Evolutionary conservation across 2,888 invertebrate species (phyloP).

Genomic region (Iphiclides podalirius): DNA sequence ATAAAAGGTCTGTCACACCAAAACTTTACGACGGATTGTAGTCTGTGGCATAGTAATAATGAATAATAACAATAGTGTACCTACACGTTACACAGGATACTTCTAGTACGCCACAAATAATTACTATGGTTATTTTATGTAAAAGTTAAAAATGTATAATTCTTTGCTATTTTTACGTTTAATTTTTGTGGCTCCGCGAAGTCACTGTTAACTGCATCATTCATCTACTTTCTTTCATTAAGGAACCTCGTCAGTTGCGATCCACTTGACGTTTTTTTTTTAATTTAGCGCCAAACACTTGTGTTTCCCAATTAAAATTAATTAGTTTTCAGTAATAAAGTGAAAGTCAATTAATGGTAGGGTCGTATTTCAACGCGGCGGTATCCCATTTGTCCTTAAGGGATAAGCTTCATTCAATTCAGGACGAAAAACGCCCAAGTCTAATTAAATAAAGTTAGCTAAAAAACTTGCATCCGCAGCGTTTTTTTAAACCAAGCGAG

Average conservation of each 20-base stretch:
- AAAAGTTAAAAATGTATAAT: no score
- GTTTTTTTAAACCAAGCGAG: constrained; percentile 17
- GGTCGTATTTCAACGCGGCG: constrained; percentile 5
- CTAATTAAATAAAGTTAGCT: constrained; percentile 19
- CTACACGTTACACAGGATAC: no score
- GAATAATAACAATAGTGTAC: no score
- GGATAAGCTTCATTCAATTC: constrained; percentile 12
- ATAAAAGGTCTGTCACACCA: background rate
- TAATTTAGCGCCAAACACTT: background rate
- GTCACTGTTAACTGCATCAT: background rate
- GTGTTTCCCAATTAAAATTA: no score
- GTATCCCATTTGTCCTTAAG: constrained; percentile 1
- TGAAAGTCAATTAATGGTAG: constrained; percentile 11
- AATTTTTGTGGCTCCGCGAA: background rate
- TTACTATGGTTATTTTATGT: no score
- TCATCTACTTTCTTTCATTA: background rate
- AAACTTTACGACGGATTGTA: background rate
- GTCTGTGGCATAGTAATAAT: no score
- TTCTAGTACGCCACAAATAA: no score
- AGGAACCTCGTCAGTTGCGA: background rate
- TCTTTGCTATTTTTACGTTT: no score
- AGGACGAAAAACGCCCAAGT: constrained; percentile 5
- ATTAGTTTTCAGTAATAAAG: background rate
- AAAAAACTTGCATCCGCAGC: background rate
- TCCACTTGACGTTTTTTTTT: constrained; percentile 3